Base-by-base conservation (phyloP, 2,797 vertebrate species). In the Rhinichthys osculus region DNA sequence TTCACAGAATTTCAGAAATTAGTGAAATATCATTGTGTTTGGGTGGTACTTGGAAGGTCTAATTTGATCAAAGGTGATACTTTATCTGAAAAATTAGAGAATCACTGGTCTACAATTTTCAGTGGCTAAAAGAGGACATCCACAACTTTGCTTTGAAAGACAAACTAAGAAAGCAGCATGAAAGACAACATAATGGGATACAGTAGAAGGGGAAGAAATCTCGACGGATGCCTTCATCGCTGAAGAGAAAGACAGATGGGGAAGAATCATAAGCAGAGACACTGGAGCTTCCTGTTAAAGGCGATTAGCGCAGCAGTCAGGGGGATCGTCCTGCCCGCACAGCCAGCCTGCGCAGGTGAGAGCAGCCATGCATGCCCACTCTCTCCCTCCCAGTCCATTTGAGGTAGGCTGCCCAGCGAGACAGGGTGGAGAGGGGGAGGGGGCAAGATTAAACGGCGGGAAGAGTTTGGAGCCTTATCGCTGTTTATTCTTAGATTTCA, bases 401-500 rank as follows among this genome's bases (percentile, higher is more conserved):
- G 84, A 89, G 79, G 78, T 70, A 82, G 81, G 82, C 77, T 91
- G 87, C 84, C 84, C 91, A 81, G 82, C 5, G 87, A 71, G 78
- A 81, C 74, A 81, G 84, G 86, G 84, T 66, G 40, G 80, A 79
- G 78, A 77, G 50, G 14, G 14, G 44, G 27, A 27, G 27, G 82
- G 77, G 79, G 72, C 82, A 86, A 88, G 86, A 87, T 87, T 87
- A 87, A 90, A 90, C 74, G 81, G 80, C 83, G 77, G 78, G 85
- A 84, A 88, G 80, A 82, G 86, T 88, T 91, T 87, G 87, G 85
- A 89, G 85, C 87, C 89, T 89, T 91, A 90, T 91, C 90, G 69
- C 82, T 92, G 89, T 94, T 93, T 94, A 94, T 93, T 93, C 92
- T 90, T 91, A 91, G 88, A 92, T 93, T 91, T 90, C 87, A 90